phyloP scores from a whole-genome alignment of 2,113 vertebrate genomes.

The Trogon melanurus region DNA sequence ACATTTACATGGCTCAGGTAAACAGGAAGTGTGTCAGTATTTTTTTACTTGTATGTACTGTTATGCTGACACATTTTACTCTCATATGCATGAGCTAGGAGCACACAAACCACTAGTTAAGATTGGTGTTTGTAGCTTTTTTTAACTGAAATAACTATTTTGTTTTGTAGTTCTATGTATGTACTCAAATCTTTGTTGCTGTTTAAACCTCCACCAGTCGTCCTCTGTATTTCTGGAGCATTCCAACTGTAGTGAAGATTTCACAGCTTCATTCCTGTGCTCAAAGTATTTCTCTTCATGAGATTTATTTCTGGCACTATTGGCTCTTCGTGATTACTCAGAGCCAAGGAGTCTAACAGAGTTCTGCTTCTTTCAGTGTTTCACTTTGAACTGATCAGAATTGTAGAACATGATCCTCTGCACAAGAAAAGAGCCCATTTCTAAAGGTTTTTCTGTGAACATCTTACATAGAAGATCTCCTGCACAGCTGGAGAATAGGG shows the following conservation, averaged over 20 bases:
- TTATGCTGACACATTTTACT: fast-evolving
- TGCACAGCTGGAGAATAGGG: neutral
- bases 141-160: neutral
- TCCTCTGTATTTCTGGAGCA: neutral
- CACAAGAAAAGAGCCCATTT: neutral
- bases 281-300: slow-evolving; percentile 3
- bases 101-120: neutral
- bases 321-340: neutral
- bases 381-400: slow-evolving; percentile 12
- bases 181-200: neutral
- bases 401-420: neutral
- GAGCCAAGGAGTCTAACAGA: slow-evolving; percentile 17
- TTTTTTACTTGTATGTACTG: neutral
- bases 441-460: neutral
- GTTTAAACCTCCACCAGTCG: neutral
- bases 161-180: neutral
- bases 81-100: neutral
- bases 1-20: neutral
- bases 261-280: neutral
- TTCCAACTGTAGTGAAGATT: neutral
- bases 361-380: slow-evolving; percentile 1
- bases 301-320: slow-evolving; percentile 33
- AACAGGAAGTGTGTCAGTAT: fast-evolving
- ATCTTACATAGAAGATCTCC: neutral
- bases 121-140: neutral